Percentiles rank a stretch among this genome's conserved stretches.
phyloP scores from a whole-genome alignment of 2,888 invertebrate species.

The Agonopterix arenella region DNA sequence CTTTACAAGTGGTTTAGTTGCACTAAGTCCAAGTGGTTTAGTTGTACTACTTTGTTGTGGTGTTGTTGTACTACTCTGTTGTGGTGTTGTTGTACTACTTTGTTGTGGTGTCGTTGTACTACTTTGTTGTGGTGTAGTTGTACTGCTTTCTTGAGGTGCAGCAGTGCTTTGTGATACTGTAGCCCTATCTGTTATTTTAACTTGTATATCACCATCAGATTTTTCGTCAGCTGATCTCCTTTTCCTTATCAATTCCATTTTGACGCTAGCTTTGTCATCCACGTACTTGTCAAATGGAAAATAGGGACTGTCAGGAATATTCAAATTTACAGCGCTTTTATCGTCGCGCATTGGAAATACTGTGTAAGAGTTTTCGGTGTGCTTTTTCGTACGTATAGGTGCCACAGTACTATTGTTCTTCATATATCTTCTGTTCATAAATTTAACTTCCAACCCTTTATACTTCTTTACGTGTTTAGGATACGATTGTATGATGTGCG shows the following conservation, averaged over 20 bases:
- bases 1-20: too few relatives aligned
- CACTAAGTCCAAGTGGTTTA: too few relatives aligned
- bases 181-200: too few relatives aligned
- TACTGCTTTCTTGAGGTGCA: too few relatives aligned
- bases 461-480: conserved; percentile 30
- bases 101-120: too few relatives aligned
- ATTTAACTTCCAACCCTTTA: conserved; percentile 23
- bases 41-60: too few relatives aligned
- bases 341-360: conserved; percentile 25
- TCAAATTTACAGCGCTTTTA: background rate
- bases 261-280: conserved; percentile 32
- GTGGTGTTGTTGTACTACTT: too few relatives aligned
- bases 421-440: conserved; percentile 33
- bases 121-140: too few relatives aligned
- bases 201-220: too few relatives aligned
- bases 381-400: too few relatives aligned
- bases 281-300: conserved; percentile 24
- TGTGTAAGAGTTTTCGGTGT: conserved; percentile 25
- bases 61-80: too few relatives aligned
- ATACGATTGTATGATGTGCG: conserved; percentile 14
- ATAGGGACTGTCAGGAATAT: conserved; percentile 35
- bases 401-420: background rate
- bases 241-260: conserved; percentile 29
- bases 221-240: background rate
- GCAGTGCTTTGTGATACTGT: too few relatives aligned